These are phyloP conservation scores for Arenaria interpres DNA, from an alignment of 2,113 vertebrate species.

Conservation along the genomic window DNA sequence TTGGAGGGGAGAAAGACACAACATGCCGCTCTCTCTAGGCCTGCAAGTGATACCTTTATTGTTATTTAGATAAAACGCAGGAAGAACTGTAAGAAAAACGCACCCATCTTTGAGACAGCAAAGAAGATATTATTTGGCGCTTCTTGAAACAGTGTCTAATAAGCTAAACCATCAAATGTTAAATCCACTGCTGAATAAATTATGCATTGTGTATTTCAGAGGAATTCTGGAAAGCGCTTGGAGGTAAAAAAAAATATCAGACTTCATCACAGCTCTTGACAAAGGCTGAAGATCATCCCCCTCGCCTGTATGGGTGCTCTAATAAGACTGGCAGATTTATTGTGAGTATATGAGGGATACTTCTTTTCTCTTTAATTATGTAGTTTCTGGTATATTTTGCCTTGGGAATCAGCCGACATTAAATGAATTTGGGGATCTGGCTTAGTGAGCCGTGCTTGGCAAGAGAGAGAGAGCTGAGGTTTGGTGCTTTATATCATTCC, in stretches of 20 bases:
- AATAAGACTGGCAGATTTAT: slow-evolving; percentile 90
- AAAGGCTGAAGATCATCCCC: slow-evolving; percentile 72
- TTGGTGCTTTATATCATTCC: neutral
- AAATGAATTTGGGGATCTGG: neutral
- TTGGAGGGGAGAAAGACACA: neutral
- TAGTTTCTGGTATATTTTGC: neutral
- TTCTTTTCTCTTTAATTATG: neutral
- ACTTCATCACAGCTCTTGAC: slow-evolving; percentile 82
- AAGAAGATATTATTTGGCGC: neutral
- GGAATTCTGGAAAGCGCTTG: slow-evolving; percentile 85
- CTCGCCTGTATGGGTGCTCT: slow-evolving; percentile 88
- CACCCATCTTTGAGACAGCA: neutral
- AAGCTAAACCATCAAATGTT: neutral
- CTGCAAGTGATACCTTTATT: neutral
- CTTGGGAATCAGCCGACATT: neutral
- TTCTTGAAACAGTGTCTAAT: neutral
- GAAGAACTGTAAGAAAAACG: neutral
- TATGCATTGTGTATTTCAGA: slow-evolving; percentile 69
- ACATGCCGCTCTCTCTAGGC: neutral
- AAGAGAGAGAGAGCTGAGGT: neutral
- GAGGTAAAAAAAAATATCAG: slow-evolving; percentile 86
- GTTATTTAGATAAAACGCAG: neutral
- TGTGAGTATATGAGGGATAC: slow-evolving; percentile 73
- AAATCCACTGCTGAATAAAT: neutral
- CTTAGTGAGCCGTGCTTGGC: neutral